Conservation (phyloP, 2,888 invertebrate species). For the Drosophila planitibia region DNA sequence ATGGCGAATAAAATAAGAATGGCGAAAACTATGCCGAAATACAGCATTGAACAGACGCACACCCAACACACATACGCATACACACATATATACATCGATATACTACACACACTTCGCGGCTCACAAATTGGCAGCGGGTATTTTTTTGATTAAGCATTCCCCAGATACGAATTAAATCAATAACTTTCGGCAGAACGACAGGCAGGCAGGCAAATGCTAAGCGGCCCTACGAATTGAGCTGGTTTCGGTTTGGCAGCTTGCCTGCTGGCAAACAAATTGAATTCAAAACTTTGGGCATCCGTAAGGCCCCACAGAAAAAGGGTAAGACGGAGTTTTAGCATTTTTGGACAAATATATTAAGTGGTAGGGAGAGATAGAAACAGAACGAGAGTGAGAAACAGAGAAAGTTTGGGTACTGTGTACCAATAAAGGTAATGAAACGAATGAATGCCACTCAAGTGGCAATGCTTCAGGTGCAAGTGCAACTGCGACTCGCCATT, state of each 20-base stretch:
- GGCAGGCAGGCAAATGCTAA: constrained; percentile 51
- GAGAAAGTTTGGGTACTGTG: neutral
- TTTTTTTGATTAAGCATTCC: constrained; percentile 79
- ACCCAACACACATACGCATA: constrained; percentile 29
- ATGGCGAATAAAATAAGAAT: constrained; percentile 21
- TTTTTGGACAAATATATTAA: constrained; percentile 11
- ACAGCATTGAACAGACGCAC: constrained; percentile 34
- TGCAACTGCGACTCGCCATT: constrained; percentile 13
- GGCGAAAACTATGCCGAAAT: constrained; percentile 44
- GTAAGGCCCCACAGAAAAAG: constrained; percentile 32
- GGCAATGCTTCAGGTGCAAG: constrained; percentile 38
- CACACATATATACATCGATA: constrained; percentile 1
- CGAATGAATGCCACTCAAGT: constrained; percentile 75
- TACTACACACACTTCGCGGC: constrained; percentile 23
- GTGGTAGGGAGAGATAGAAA: neutral
- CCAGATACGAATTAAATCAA: constrained; percentile 79
- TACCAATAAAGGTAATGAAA: constrained; percentile 76
- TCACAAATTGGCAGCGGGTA: constrained; percentile 65
- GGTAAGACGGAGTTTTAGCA: constrained; percentile 16
- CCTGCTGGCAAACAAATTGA: constrained; percentile 73
- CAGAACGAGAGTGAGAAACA: neutral
- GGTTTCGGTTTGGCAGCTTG: constrained; percentile 54
- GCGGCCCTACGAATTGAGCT: constrained; percentile 35
- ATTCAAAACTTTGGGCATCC: constrained; percentile 64
- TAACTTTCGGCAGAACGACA: constrained; percentile 63